These are phyloP conservation scores for Junonia oenone DNA, from an alignment of 2,888 invertebrate species.

Conservation along the genomic window DNA sequence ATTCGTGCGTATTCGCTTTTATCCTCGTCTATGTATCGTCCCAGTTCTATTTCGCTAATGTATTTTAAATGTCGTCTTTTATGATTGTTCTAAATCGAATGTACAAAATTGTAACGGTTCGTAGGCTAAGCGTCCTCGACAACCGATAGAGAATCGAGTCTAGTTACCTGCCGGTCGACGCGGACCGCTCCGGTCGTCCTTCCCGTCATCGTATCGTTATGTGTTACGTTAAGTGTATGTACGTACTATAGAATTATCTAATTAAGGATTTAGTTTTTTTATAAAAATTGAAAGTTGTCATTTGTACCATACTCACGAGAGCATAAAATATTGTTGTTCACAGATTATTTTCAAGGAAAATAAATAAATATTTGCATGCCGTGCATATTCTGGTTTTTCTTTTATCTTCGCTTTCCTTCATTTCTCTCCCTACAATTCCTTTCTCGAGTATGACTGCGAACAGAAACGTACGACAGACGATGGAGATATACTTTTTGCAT, in stretches of 20 bases:
- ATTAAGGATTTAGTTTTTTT: constrained; percentile 70
- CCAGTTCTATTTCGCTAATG: constrained; percentile 17
- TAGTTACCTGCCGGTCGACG: not conserved
- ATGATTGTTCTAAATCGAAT: constrained; percentile 29
- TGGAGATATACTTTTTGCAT: not conserved
- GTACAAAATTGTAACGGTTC: constrained; percentile 39
- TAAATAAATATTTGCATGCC: constrained; percentile 67
- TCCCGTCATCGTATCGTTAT: constrained; percentile 8
- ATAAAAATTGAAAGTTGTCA: constrained; percentile 67
- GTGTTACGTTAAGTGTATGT: constrained; percentile 27
- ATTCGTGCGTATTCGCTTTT: constrained; percentile 40
- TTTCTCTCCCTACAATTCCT: not conserved
- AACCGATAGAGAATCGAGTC: not conserved
- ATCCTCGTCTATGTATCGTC: constrained; percentile 32
- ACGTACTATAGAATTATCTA: constrained; percentile 24
- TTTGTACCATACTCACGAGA: constrained; percentile 71
- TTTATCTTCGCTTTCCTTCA: constrained; percentile 27
- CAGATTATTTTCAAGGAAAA: constrained; percentile 74
- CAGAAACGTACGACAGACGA: not conserved
- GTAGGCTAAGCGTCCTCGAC: constrained; percentile 29
- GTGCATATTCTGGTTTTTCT: constrained; percentile 56
- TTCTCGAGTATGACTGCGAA: not conserved
- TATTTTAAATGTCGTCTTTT: constrained; percentile 18
- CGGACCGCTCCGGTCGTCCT: not conserved
- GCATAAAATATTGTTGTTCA: constrained; percentile 70